These are phyloP conservation scores for Cyclura pinguis DNA, from an alignment of 2,797 vertebrate species.

Conservation along the genomic window DNA sequence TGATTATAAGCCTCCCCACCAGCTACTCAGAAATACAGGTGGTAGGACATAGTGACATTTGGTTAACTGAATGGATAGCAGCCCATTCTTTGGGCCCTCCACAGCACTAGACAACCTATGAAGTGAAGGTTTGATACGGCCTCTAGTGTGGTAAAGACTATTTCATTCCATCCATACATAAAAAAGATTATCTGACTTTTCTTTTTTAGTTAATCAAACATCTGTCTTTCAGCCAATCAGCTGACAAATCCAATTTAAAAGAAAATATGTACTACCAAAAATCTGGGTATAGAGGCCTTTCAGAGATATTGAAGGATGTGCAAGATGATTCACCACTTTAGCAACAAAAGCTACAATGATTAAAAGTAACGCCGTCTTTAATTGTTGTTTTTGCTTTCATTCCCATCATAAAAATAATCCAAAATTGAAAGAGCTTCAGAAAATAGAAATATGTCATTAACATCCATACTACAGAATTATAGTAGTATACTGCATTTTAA, in stretches of 20 bases:
- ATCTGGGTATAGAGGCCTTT: neutral
- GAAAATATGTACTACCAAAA: neutral
- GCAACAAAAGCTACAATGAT: neutral
- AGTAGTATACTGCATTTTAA: too few species aligned
- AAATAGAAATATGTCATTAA: too few species aligned
- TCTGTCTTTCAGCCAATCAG: neutral
- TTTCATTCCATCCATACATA: neutral
- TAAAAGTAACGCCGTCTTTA: neutral
- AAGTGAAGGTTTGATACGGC: neutral
- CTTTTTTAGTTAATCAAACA: neutral
- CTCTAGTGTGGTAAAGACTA: neutral
- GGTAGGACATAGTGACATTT: neutral
- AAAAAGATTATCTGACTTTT: neutral
- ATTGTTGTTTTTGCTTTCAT: neutral
- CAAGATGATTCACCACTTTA: neutral
- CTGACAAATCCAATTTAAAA: neutral
- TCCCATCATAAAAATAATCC: too few species aligned
- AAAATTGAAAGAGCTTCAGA: too few species aligned
- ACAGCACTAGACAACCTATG: neutral
- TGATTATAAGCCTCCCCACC: neutral
- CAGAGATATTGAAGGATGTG: neutral
- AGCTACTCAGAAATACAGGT: neutral
- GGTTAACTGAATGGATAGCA: neutral
- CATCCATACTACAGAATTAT: too few species aligned
- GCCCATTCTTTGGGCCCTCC: neutral